Evolutionary conservation across 2,113 vertebrate species (phyloP).

Genomic region (Spilogale gracilis): DNA sequence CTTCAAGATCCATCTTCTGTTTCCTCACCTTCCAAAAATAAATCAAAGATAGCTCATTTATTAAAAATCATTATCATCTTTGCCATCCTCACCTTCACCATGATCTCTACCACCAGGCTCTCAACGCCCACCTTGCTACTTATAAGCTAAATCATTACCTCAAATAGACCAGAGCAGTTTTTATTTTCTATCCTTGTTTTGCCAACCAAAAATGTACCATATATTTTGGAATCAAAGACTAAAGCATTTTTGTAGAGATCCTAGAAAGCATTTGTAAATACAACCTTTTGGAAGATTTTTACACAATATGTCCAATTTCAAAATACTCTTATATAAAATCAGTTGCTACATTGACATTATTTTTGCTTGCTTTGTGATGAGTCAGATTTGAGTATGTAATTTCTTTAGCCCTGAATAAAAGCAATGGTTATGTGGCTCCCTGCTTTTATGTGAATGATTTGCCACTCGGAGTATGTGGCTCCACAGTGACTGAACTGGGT

Average conservation of each 20-base stretch:
- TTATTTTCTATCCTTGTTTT: conserved; percentile 29
- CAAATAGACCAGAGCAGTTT: neutral
- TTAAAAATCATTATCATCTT: neutral
- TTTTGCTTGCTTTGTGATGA: conserved; percentile 45
- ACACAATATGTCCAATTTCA: neutral
- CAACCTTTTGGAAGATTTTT: neutral
- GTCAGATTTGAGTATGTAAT: neutral
- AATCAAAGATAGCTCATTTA: neutral
- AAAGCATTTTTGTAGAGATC: neutral
- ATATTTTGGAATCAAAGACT: conserved; percentile 1
- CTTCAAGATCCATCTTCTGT: neutral
- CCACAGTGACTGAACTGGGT: neutral
- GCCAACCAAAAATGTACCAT: neutral
- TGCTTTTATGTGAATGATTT: neutral
- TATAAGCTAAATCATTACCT: neutral
- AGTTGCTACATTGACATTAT: neutral
- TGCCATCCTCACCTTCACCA: neutral
- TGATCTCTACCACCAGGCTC: neutral
- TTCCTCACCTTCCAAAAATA: neutral
- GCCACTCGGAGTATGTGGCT: rapidly evolving
- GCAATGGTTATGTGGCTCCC: neutral
- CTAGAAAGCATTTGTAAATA: neutral
- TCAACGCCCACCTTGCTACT: neutral
- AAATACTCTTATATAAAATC: conserved; percentile 51
- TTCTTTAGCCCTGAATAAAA: neutral